Percentiles rank a stretch among this genome's conserved stretches.
Conservation (phyloP, 1,140 invertebrate species). For the Microplitis demolitor region DNA sequence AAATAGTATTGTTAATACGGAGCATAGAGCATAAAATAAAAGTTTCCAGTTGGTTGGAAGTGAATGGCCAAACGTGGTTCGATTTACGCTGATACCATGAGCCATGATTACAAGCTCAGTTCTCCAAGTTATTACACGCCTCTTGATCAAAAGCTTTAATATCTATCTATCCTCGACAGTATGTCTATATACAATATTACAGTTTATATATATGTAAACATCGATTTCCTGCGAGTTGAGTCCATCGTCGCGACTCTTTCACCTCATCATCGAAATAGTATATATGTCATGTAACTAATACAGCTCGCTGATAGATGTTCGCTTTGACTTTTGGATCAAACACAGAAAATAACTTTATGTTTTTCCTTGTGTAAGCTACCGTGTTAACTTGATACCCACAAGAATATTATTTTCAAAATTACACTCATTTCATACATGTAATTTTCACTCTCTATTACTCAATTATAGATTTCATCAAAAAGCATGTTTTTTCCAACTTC, state of each 20-base stretch:
- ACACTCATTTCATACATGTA: no score
- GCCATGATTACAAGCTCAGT: slow-evolving; percentile 37
- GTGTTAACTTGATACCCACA: slow-evolving; percentile 32
- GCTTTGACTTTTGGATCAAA: slow-evolving; percentile 16
- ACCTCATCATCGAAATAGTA: no score
- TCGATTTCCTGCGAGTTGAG: neutral
- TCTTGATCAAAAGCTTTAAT: slow-evolving; percentile 45
- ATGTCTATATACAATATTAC: no score
- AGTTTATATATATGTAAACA: no score
- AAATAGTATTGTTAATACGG: neutral
- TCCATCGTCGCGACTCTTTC: neutral
- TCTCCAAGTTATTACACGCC: slow-evolving; percentile 45
- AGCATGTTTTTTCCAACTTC: no score
- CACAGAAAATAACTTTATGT: slow-evolving; percentile 13
- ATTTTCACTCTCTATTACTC: no score
- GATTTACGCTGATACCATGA: slow-evolving; percentile 36
- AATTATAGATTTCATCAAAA: no score
- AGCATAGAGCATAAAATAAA: neutral
- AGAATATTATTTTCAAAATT: neutral
- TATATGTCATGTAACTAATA: no score
- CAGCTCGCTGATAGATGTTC: neutral
- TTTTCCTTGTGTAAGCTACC: slow-evolving; percentile 19
- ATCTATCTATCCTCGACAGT: slow-evolving; percentile 9
- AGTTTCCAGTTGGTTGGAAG: neutral
- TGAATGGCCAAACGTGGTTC: slow-evolving; percentile 16